Percentiles rank a stretch among this genome's conserved stretches.
phyloP scores from a whole-genome alignment of 2,888 invertebrate species.

The Pammene fasciana region DNA sequence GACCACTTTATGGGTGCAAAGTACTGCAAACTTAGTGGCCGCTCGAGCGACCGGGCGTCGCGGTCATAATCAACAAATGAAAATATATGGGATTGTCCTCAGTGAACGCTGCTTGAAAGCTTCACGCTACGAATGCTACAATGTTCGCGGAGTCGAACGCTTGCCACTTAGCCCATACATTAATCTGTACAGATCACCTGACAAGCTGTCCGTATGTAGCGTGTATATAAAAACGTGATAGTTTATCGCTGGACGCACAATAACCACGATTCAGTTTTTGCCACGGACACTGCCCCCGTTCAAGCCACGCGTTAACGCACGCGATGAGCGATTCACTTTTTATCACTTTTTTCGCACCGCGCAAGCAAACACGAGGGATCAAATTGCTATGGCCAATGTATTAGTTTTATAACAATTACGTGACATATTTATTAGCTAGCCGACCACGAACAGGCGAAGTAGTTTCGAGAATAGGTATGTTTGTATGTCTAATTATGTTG shows the following conservation, averaged over 20 bases:
- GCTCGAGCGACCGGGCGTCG: too few relatives aligned
- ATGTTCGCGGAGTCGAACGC: too few relatives aligned
- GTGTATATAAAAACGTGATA: conserved; percentile 12
- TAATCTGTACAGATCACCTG: too few relatives aligned
- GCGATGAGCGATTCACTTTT: conserved; percentile 31
- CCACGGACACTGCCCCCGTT: conserved; percentile 21
- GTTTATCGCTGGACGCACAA: conserved; percentile 15
- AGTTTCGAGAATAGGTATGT: not conserved
- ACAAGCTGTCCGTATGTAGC: not conserved
- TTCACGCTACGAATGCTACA: too few relatives aligned
- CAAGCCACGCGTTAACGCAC: conserved; percentile 22
- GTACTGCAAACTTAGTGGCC: too few relatives aligned
- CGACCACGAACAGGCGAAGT: not conserved
- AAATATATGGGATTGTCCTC: too few relatives aligned
- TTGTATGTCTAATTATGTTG: not conserved
- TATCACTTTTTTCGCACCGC: conserved; percentile 2
- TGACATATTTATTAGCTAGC: conserved; percentile 3
- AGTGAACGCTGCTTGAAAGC: too few relatives aligned
- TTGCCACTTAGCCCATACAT: too few relatives aligned
- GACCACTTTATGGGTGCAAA: too few relatives aligned
- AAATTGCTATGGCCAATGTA: not conserved
- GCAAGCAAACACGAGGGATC: not conserved
- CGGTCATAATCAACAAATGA: too few relatives aligned
- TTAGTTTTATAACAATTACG: not conserved
- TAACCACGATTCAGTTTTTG: conserved; percentile 24